A percentile compares a stretch with the other conserved stretches of the same genome.
phyloP scores from a whole-genome alignment of 1,140 invertebrate species.

The Leptinotarsa defecta region DNA sequence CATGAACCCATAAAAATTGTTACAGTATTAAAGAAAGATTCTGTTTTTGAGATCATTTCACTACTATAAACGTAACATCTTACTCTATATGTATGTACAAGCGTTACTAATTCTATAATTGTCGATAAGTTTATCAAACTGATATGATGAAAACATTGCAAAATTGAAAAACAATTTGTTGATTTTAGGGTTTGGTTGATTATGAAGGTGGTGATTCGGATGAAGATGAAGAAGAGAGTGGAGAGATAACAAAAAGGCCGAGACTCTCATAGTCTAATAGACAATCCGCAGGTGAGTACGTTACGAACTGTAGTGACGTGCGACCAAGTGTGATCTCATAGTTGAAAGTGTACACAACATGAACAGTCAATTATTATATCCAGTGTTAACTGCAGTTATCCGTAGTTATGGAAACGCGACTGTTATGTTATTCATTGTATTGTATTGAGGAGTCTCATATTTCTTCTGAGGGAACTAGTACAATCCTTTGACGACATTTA shows the following conservation, averaged over 20 bases:
- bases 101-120: too few relatives aligned
- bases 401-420: conserved; percentile 3
- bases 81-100: too few relatives aligned
- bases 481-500: conserved; percentile 13
- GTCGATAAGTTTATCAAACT: too few relatives aligned
- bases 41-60: too few relatives aligned
- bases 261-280: conserved; percentile 63
- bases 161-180: neutral
- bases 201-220: conserved; percentile 94
- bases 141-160: too few relatives aligned
- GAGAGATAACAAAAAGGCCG: conserved; percentile 62
- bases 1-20: too few relatives aligned
- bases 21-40: too few relatives aligned
- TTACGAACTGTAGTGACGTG: conserved; percentile 43
- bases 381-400: conserved; percentile 16
- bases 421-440: conserved; percentile 12
- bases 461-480: conserved; percentile 1
- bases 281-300: conserved; percentile 45
- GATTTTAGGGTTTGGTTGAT: conserved; percentile 5
- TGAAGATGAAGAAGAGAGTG: conserved; percentile 74
- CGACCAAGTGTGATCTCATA: conserved; percentile 50
- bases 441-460: neutral
- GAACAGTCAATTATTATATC: conserved; percentile 45
- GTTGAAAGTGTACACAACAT: conserved; percentile 38
- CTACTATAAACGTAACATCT: too few relatives aligned